Evolutionary conservation across 2,797 vertebrate species (phyloP), one percentile per base, ranked within the genome.

Genomic region (Poecilia wingei): DNA sequence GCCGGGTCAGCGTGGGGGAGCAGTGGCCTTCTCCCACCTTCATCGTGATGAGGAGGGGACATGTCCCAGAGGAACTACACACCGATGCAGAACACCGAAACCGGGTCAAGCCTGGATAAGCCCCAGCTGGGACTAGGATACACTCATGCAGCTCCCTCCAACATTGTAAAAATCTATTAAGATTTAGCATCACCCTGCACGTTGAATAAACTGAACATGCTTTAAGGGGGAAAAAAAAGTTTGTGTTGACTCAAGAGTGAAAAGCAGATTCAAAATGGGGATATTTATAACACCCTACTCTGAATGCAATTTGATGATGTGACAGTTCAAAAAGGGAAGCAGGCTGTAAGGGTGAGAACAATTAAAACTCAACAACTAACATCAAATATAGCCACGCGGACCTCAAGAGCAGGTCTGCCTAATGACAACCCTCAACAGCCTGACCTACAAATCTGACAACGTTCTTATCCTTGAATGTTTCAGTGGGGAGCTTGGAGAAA

Each of bases 391-490:
- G 51, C 53, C 81, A 89, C 86, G 74, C 84, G 72, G 73, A 84
- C 88, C 13, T 86, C 86, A 82, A 59, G 88, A 92, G 82, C 74
- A 77, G 92, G 79, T 95, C 95, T 96, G 94, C 95, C 95, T 94
- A 87, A 95, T 95, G 93, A 96, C 95, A 95, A 93, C 91, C 93
- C 91, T 91, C 43, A 92, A 86, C 91, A 94, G 93, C 88, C 89
- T 96, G 95, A 96, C 95, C 95, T 96, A 96, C 94, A 96, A 96
- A 95, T 96, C 92, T 94, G 93, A 95, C 94, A 94, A 95, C 91
- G 94, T 94, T 93, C 93, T 95, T 93, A 93, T 95, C 91, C 91
- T 91, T 88, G 82, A 89, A 90, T 91, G 89, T 91, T 91, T 91
- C 91, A 87, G 90, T 78, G 85, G 93, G 93, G 92, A 93, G 91